These are phyloP conservation scores for Brachyhypopomus occidentalis DNA, from an alignment of 2,113 vertebrate species.

Conservation along the genomic window DNA sequence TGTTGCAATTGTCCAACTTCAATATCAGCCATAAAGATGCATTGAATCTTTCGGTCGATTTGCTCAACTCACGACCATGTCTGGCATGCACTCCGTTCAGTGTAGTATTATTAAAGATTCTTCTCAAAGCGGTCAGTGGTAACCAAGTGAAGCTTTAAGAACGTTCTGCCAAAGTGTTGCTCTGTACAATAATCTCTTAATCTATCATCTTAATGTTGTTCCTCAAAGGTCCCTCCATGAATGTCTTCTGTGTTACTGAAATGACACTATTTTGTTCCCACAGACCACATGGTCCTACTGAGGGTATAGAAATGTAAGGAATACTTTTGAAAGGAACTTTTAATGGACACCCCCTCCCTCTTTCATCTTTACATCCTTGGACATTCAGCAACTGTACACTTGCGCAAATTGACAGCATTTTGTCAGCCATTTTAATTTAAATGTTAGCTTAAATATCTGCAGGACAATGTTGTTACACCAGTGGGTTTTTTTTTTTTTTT, in stretches of 20 bases:
- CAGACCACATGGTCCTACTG: conserved; percentile 10
- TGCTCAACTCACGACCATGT: background rate
- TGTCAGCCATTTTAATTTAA: background rate
- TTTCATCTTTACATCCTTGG: conserved; percentile 15
- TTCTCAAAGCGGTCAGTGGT: conserved; percentile 56
- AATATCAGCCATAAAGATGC: background rate
- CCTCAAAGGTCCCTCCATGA: conserved; percentile 34
- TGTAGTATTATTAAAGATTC: background rate
- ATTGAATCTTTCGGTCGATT: background rate
- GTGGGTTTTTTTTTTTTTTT: conserved; percentile 20
- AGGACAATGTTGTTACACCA: conserved; percentile 49
- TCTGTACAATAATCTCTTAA: conserved; percentile 50
- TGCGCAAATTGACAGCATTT: conserved; percentile 2
- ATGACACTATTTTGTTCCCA: conserved; percentile 22
- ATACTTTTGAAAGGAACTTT: background rate
- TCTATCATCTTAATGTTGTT: conserved; percentile 4
- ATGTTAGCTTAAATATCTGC: conserved; percentile 20
- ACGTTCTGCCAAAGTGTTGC: conserved; percentile 71
- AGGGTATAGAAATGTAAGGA: conserved; percentile 3
- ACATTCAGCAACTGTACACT: conserved; percentile 14
- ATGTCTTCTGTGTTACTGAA: conserved; percentile 19
- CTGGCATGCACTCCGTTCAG: background rate
- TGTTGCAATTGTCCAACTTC: background rate
- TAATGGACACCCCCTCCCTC: background rate
- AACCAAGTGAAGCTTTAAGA: conserved; percentile 70